Base-by-base conservation (phyloP, 2,113 vertebrate species). In the Varanus komodoensis region DNA sequence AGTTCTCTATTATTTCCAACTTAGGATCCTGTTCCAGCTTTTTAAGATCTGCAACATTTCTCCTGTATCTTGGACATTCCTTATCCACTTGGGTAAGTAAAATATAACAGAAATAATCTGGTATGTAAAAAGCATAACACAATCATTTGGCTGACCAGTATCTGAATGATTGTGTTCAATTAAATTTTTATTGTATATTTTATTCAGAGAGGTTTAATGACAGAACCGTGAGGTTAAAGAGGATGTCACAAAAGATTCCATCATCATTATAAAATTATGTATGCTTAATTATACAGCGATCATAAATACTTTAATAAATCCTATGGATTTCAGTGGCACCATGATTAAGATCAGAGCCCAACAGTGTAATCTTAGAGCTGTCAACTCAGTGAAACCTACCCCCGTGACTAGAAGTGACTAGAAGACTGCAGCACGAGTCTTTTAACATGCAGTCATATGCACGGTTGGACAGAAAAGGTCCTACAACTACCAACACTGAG, bases 71-170 rank as follows among this genome's bases (percentile, higher is more conserved):
- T 91, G 98, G 99, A 0, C 99, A 99, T 88, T 98, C 98, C 2
- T 93, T 99, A 86, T 99, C 99, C 64, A 99, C 99, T 71, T 99
- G 99, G 99, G 99, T 99, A 94, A 98, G 98, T 97, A 75, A 93
- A 80, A 81, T 74, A 6, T 71, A 14, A 0, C 25, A 67, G 84
- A 23, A 0, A 19, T 88, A 34, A 32, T 75, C 0, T 84, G 50
- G 38, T 44, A 44, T 44, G 38, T 44, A 44, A 44, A 44, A 44
- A 44, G 38, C 38, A 44, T 44, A 44, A 44, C 38, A 44, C 38
- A 44, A 44, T 44, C 0, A 29, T 3, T 0, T 86, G 44, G 0
- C 4, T 87, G 52, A 11, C 3, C 50, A 87, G 54, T 25, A 2
- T 0, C 84, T 0, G 9, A 34, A 50, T 19, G 3, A 61, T 48